phyloP scores from a whole-genome alignment of 2,113 vertebrate genomes.

The Polypterus bichir region DNA sequence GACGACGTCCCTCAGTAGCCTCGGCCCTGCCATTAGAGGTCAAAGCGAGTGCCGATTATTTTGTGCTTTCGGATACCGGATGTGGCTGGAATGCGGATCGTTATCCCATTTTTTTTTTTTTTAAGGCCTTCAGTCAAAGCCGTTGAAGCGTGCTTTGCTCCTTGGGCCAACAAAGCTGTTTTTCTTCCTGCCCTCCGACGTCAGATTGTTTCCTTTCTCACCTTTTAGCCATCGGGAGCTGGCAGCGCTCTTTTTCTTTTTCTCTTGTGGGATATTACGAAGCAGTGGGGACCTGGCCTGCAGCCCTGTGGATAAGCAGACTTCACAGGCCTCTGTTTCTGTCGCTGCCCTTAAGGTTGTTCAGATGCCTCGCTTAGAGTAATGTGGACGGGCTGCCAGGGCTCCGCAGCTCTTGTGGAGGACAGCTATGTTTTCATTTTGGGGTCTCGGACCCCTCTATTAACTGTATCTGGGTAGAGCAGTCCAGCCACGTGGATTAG shows the following conservation, averaged over 20 bases:
- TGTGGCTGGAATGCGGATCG: conserved; percentile 1
- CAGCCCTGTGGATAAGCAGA: neutral
- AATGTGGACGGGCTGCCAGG: no score
- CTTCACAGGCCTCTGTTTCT: no score
- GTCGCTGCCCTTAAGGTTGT: no score
- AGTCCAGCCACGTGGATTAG: no score
- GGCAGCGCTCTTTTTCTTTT: conserved; percentile 1
- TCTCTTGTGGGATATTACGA: neutral
- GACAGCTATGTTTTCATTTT: no score
- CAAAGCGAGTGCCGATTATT: neutral
- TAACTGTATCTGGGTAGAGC: no score
- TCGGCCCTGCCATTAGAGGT: no score
- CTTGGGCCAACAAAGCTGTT: conserved; percentile 14
- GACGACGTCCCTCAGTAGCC: no score
- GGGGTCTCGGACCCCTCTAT: no score
- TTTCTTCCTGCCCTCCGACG: conserved; percentile 12
- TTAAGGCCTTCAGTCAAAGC: conserved; percentile 2
- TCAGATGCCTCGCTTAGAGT: no score
- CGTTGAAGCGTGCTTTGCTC: neutral
- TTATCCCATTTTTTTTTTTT: conserved; percentile 5
- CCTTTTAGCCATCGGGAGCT: conserved; percentile 4
- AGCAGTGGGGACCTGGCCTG: neutral
- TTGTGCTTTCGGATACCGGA: conserved; percentile 2
- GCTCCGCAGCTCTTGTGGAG: no score
- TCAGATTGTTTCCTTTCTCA: conserved; percentile 20